Conservation (phyloP, 2,113 vertebrate species). For the Cryptomyrus ogoouensis region DNA sequence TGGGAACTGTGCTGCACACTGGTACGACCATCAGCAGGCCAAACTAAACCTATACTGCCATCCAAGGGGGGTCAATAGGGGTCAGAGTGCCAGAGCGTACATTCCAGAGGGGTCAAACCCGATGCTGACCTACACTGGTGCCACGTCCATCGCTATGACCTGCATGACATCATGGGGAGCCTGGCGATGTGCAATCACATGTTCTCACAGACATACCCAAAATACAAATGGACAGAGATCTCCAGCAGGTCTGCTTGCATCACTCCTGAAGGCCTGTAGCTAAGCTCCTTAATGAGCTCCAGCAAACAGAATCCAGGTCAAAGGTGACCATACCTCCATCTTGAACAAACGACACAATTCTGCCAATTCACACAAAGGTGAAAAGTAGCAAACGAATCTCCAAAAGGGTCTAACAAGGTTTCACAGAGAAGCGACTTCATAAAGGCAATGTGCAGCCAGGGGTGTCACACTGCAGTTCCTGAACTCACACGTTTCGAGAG, state of each 20-base stretch:
- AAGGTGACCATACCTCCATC: background rate
- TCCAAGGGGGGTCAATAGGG: background rate
- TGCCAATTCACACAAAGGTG: background rate
- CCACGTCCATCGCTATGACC: background rate
- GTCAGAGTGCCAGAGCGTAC: background rate
- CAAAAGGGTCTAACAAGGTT: background rate
- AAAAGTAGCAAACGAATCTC: background rate
- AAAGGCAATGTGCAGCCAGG: background rate
- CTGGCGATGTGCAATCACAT: background rate
- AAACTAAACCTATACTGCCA: background rate
- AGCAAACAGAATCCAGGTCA: background rate
- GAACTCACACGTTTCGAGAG: background rate
- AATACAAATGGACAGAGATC: background rate
- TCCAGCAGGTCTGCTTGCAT: background rate
- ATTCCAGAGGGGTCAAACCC: background rate
- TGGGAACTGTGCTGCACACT: background rate
- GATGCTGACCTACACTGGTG: background rate
- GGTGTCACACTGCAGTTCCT: background rate
- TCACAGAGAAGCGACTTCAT: background rate
- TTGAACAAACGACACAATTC: background rate
- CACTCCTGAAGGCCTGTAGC: background rate
- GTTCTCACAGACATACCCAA: background rate
- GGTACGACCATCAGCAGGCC: background rate
- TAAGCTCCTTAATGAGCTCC: background rate
- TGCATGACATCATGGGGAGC: background rate